Evolutionary conservation across 2,797 vertebrate genomes (phyloP).

Genomic region (Micromesistius poutassou): DNA sequence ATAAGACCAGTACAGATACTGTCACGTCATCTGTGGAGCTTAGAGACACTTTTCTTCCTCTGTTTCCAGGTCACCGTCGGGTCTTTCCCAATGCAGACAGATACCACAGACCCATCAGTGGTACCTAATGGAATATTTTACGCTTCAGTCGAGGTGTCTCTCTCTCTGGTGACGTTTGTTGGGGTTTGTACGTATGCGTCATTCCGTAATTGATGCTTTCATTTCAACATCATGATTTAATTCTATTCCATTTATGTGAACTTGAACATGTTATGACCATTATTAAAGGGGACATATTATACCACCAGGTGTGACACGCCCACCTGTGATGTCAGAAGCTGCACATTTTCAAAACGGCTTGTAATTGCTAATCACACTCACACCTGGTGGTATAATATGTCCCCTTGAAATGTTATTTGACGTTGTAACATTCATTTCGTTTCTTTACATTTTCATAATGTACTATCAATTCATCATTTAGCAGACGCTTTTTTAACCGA

Average conservation of each 20-base stretch:
- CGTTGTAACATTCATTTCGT: neutral
- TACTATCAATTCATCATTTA: neutral
- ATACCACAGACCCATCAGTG: neutral
- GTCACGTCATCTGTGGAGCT: neutral
- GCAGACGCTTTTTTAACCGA: neutral
- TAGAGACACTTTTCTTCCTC: neutral
- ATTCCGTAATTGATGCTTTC: neutral
- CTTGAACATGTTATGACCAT: neutral
- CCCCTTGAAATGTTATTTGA: neutral
- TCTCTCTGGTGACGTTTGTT: neutral
- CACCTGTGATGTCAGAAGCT: too few species aligned
- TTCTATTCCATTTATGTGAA: neutral
- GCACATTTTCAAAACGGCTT: too few species aligned
- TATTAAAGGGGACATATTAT: too few species aligned
- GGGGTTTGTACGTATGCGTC: neutral
- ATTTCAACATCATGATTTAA: neutral
- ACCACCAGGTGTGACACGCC: too few species aligned
- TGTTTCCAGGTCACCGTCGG: neutral
- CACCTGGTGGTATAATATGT: too few species aligned
- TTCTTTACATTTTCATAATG: neutral
- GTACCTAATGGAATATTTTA: neutral
- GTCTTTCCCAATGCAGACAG: neutral
- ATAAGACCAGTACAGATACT: neutral
- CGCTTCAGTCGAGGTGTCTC: neutral
- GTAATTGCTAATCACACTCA: too few species aligned